Percentiles rank a stretch among this genome's conserved stretches.
Conservation (phyloP, 2,888 invertebrate species). For the Plebejus argus region DNA sequence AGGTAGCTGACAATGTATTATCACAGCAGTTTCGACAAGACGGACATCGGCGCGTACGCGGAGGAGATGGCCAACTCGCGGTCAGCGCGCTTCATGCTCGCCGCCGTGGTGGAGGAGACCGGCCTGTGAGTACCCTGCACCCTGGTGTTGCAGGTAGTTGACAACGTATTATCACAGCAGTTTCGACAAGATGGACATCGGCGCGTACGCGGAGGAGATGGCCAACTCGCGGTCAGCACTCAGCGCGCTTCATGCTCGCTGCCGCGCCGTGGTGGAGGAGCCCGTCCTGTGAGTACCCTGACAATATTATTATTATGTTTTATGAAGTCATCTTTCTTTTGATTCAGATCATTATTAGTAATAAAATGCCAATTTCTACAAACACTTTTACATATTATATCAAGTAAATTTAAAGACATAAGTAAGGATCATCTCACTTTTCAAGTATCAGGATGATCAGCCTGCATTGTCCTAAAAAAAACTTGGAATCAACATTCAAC, state of each 20-base stretch:
- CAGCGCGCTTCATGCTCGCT: conserved; percentile 94
- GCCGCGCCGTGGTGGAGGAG: conserved; percentile 94
- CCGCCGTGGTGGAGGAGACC: conserved; percentile 94
- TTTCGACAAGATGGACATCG: conserved; percentile 78
- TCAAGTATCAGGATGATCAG: too few species aligned
- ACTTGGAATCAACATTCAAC: too few species aligned
- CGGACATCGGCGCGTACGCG: conserved; percentile 80
- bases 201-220: conserved; percentile 83
- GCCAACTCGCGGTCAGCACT: conserved; percentile 93
- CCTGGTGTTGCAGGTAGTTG: too few species aligned
- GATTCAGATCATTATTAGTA: too few species aligned
- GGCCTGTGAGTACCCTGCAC: conserved; percentile 86
- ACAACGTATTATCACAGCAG: conserved; percentile 43
- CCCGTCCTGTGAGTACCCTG: conserved; percentile 87
- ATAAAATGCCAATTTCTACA: too few species aligned
- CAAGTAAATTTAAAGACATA: too few species aligned
- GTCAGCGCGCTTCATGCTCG: conserved; percentile 94
- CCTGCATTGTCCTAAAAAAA: too few species aligned
- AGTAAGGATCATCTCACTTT: too few species aligned
- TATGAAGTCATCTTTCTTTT: too few species aligned
- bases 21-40: conserved; percentile 58
- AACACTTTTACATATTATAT: too few species aligned
- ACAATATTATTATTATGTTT: too few species aligned
- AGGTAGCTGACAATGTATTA: too few species aligned
- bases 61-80: conserved; percentile 92